Evolutionary conservation across 2,888 invertebrate genomes (phyloP).

Genomic region (Lydus trimaculatus): DNA sequence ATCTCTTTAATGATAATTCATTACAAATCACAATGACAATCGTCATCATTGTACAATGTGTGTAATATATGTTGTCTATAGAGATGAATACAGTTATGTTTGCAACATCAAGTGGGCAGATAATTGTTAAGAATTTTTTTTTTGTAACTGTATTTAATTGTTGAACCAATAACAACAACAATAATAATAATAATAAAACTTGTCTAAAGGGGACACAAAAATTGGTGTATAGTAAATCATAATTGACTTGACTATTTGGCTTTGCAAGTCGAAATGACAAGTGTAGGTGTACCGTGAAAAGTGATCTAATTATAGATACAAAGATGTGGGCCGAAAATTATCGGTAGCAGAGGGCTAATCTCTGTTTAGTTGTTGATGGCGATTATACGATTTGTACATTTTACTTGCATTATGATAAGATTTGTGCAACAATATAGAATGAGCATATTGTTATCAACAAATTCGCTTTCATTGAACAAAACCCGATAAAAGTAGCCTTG

Average conservation of each 20-base stretch:
- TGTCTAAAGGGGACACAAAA: no score
- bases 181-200: background rate
- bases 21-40: background rate
- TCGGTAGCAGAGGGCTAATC: no score
- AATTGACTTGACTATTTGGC: no score
- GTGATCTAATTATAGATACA: no score
- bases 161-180: background rate
- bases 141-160: conserved; percentile 17
- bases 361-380: no score
- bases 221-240: no score
- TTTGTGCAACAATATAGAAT: no score
- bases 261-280: no score
- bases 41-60: background rate
- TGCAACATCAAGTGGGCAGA: background rate
- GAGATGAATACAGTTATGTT: conserved; percentile 1
- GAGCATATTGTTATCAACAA: conserved; percentile 3
- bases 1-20: conserved; percentile 6
- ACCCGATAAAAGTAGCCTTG: conserved; percentile 37
- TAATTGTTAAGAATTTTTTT: conserved; percentile 15
- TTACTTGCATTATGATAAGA: no score
- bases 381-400: no score
- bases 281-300: no score
- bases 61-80: background rate
- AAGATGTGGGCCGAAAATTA: no score
- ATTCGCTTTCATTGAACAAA: conserved; percentile 9